Percentiles rank a stretch among this genome's conserved stretches.
These are phyloP conservation scores for Alectura lathami DNA, from an alignment of 2,113 vertebrate species.

Conservation along the genomic window DNA sequence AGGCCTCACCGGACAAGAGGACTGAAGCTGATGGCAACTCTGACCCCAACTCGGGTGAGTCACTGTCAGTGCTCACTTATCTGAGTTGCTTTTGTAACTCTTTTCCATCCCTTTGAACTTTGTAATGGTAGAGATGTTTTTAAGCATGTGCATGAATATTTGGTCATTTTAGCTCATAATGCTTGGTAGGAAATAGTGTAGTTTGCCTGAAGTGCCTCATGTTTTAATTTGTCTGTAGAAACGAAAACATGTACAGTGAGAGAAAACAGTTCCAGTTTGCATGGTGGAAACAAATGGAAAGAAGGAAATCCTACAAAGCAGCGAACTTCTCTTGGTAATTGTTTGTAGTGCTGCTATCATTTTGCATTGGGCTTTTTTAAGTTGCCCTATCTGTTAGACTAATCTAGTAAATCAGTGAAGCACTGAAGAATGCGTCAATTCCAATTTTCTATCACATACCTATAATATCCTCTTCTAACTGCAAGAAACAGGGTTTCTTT, in stretches of 20 bases:
- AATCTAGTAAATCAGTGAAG: background rate
- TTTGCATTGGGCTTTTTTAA: background rate
- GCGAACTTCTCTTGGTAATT: background rate
- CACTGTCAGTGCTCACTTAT: background rate
- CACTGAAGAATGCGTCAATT: background rate
- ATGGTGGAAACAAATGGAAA: background rate
- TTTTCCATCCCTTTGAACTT: background rate
- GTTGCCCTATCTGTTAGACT: background rate
- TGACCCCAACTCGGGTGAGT: conserved; percentile 98
- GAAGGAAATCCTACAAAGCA: background rate
- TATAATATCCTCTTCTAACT: background rate
- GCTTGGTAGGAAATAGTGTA: background rate
- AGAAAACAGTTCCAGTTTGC: background rate
- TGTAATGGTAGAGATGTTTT: background rate
- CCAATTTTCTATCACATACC: background rate
- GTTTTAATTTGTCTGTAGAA: background rate
- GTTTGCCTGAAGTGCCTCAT: background rate
- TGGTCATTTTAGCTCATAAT: background rate
- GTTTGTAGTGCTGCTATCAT: background rate
- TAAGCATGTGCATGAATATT: background rate
- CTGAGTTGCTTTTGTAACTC: background rate
- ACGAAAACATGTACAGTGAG: background rate
- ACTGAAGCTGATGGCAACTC: conserved; percentile 99
- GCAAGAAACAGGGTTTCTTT: background rate
- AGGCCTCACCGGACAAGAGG: conserved; percentile 98